Base-by-base conservation (phyloP, 2,888 invertebrate genomes). In the Dolichopus griseipennis region DNA sequence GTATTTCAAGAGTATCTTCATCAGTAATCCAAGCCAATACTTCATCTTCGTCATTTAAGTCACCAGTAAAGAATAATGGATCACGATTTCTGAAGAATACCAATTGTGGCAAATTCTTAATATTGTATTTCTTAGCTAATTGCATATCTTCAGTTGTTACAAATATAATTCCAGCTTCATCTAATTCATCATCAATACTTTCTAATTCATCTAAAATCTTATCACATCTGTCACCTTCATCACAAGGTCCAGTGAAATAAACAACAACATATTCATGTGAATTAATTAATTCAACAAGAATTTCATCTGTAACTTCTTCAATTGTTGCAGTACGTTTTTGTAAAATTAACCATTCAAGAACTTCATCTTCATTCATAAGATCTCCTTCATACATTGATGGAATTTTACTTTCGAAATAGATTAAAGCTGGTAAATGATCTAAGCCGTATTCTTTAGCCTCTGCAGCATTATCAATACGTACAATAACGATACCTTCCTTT, bases 191-290 rank as follows among this genome's bases (percentile, higher is more conserved):
- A 74, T 95, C 95, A 73, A 95, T 95, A 76, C 93, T 93, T 79
- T 95, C 95, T 69, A 95, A 82, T 76, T 93, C 93, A 34, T 91
- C 88, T 21, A 95, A 82, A 71, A 95, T 92, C 73, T 88, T 87
- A 74, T 94, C 93, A 76, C 95, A 95, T 76, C 91, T 87, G 74
- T 93, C 91, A 20, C 93, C 94, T 71, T 93, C 91, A 75, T 93
- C 93, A 76, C 93, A 93, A 73, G 89, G 90, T 33, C 93, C 93
- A 79, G 93, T 93, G 83, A 95, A 95, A 79, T 93, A 94, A 6
- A 93, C 94, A n/a, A 93, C 93, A 63, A 95, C 94, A 78, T 95
- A 95, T 84, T 94, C 93, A 76, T 93, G 92, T 76, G 94, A 92
- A 72, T 91, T 91, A 74, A 95, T 92, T 34, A 95, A 85, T 75